Percentiles rank a stretch among this genome's conserved stretches.
phyloP scores from a whole-genome alignment of 2,888 invertebrate species.

The Hirtodrosophila histrioides region DNA sequence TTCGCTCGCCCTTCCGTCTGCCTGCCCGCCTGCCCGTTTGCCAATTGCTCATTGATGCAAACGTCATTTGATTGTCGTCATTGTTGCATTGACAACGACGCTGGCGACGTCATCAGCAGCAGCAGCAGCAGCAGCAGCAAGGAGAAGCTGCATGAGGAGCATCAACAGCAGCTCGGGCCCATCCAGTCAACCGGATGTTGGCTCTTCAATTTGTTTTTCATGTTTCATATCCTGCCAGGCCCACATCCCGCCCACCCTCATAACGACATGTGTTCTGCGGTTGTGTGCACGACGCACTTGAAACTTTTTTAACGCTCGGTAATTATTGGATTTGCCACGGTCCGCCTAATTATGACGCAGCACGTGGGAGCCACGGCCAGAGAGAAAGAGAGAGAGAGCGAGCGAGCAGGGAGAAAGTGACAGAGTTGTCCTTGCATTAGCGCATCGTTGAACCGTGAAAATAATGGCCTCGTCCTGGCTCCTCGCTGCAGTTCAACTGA shows the following conservation, averaged over 20 bases:
- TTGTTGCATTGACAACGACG: constrained; percentile 77
- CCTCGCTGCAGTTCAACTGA: constrained; percentile 30
- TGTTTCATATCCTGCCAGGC: constrained; percentile 72
- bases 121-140: constrained; percentile 22
- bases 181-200: constrained; percentile 66
- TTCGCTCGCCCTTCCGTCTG: constrained; percentile 16
- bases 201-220: constrained; percentile 79
- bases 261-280: constrained; percentile 67
- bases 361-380: constrained; percentile 51
- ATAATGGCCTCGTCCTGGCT: constrained; percentile 54
- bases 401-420: constrained; percentile 28
- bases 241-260: constrained; percentile 5
- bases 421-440: constrained; percentile 59
- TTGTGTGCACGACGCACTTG: constrained; percentile 60
- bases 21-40: constrained; percentile 48
- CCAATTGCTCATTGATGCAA: constrained; percentile 82
- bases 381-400: not conserved
- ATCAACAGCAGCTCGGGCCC: constrained; percentile 11
- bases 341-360: constrained; percentile 63
- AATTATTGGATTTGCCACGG: constrained; percentile 73
- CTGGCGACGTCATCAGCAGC: constrained; percentile 42
- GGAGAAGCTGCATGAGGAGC: constrained; percentile 31
- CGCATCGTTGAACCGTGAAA: constrained; percentile 65
- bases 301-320: constrained; percentile 71
- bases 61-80: constrained; percentile 83